Conservation (phyloP, 1,140 invertebrate genomes). For the Macrotrachela quadricornifera region DNA sequence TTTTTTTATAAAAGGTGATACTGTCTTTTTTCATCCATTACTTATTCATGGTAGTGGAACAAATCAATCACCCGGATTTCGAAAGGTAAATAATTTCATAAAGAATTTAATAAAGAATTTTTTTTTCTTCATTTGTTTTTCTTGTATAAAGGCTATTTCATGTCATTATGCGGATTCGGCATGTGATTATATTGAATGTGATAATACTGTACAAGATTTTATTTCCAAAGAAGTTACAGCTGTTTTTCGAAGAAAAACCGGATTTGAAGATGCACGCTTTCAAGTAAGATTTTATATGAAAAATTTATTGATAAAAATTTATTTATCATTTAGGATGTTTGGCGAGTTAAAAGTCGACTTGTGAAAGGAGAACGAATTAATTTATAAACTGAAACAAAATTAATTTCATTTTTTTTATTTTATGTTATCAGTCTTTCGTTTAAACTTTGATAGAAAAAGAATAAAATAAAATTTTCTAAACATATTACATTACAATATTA, state of each 20-base stretch:
- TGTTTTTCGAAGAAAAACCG: conserved; percentile 25
- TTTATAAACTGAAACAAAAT: conserved; percentile 13
- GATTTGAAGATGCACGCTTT: conserved; percentile 11
- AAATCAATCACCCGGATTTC: conserved; percentile 43
- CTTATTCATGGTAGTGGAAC: conserved; percentile 63
- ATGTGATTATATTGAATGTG: conserved; percentile 50
- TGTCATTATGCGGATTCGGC: conserved; percentile 54
- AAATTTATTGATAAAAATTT: conserved; percentile 2
- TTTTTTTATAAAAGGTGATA: conserved; percentile 40
- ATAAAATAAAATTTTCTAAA: too few species aligned
- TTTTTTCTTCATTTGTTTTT: too few species aligned
- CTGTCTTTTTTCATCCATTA: conserved; percentile 69
- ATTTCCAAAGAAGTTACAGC: conserved; percentile 44
- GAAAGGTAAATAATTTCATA: conserved; percentile 20
- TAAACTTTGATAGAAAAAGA: too few species aligned
- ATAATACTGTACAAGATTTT: conserved; percentile 44
- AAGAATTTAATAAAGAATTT: too few species aligned
- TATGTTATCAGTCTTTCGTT: too few species aligned
- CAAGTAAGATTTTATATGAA: neutral
- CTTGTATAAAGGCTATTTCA: conserved; percentile 45
- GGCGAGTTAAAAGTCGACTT: conserved; percentile 18
- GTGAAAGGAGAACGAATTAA: conserved; percentile 19
- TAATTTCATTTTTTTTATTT: too few species aligned
- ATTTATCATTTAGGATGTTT: conserved; percentile 17
- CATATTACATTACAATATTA: too few species aligned